Base-by-base conservation (phyloP, 2,797 vertebrate genomes). In the Liasis olivaceus region DNA sequence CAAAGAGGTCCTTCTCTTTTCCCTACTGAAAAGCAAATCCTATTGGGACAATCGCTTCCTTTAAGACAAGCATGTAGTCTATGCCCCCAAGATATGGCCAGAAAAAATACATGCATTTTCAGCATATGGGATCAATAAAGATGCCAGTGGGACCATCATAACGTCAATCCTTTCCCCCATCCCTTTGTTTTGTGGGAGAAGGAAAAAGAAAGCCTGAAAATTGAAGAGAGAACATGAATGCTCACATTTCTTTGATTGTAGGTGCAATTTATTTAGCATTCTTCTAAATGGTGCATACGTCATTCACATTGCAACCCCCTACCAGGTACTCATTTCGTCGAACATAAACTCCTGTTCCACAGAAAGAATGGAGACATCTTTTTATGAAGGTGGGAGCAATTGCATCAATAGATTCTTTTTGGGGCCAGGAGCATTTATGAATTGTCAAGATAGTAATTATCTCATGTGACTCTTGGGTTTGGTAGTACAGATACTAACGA, bases 401-500 rank as follows among this genome's bases (percentile, higher is more conserved):
- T 64, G 92, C 56, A 94, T 94, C 95, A 95, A 87, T 95, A 95
- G 90, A 92, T 54, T 5, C 91, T 90, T 31, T 58, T 54, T 22
- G 4, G 31, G 58, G 91, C 91, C 26, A 54, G 51, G 60, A 94
- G 85, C 85, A 63, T 42, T 96, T 95, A 89, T 59, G 87, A 96
- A 93, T 94, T 94, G 94, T 90, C 92, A 94, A 42, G 22, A 87
- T 17, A n/a, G 81, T 81, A 64, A 93, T 90, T 56, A 63, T 93
- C 88, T 81, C 22, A 9, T 63, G 81, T 89, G 72, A 2, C n/a
- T 24, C 86, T 4, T 94, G 42, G 59, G 93, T 94, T 93, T 91
- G 84, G 90, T 90, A 84, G 47, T 0, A 6, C 77, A 93, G 94
- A 95, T 93, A 95, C 94, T 94, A 96, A 95, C 42, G 92, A 64